Percentiles rank a stretch among this genome's conserved stretches.
Evolutionary conservation across 1,140 invertebrate species (phyloP).

Genomic region (Drosophila punjabiensis): DNA sequence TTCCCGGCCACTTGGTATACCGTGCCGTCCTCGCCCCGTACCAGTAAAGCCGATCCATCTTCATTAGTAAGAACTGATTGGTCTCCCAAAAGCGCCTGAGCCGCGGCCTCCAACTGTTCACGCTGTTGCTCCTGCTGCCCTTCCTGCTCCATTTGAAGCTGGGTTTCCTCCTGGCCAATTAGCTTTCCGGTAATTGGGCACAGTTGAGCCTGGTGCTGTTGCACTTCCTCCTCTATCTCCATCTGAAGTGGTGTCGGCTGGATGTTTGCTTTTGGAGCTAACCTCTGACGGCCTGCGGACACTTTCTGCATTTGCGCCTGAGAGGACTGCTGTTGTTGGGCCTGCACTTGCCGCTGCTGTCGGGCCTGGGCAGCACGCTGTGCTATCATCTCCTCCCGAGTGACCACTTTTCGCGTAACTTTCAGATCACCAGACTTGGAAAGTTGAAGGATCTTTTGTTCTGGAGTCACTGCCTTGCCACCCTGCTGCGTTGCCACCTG

Average conservation of each 20-base stretch:
- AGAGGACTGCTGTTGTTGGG: constrained; percentile 51
- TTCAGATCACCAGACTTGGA: constrained; percentile 83
- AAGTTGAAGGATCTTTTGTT: constrained; percentile 82
- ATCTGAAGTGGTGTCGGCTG: constrained; percentile 39
- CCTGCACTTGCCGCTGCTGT: constrained; percentile 61
- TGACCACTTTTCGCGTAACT: constrained; percentile 83
- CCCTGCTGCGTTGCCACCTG: constrained; percentile 5
- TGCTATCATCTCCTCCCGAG: constrained; percentile 68
- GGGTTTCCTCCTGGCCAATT: constrained; percentile 79
- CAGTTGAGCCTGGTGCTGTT: constrained; percentile 70
- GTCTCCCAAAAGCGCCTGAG: constrained; percentile 68
- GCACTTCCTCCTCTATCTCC: constrained; percentile 67
- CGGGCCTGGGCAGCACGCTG: constrained; percentile 59
- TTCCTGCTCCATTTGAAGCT: constrained; percentile 82
- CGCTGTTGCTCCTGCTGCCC: constrained; percentile 75
- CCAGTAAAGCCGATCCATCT: constrained; percentile 87
- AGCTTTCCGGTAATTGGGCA: constrained; percentile 80
- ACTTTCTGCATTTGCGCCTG: constrained; percentile 61
- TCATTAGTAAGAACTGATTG: constrained; percentile 83
- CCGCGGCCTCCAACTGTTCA: constrained; percentile 70
- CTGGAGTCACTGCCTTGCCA: constrained; percentile 71
- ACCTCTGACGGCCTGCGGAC: constrained; percentile 60
- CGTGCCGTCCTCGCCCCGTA: constrained; percentile 89
- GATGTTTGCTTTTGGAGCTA: constrained; percentile 33
- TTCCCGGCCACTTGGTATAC: constrained; percentile 89